A percentile compares a stretch with the other conserved stretches of the same genome.
Evolutionary conservation across 1,140 invertebrate genomes (phyloP).

Genomic region (Drosophila mojavensis): DNA sequence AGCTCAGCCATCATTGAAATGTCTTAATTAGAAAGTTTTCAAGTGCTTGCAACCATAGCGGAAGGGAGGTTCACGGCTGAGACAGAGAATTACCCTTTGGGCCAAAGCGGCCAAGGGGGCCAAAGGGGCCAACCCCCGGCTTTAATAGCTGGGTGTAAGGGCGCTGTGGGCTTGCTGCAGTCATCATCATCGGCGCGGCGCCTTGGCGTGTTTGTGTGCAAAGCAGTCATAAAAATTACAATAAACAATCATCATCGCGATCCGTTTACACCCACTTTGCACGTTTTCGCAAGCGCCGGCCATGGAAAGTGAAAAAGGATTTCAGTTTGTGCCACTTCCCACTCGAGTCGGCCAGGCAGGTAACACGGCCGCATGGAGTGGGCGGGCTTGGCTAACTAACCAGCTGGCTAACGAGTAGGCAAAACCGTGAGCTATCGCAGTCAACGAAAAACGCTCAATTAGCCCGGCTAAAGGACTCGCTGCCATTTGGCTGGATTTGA

Average conservation of each 20-base stretch:
- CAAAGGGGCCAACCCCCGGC: background rate
- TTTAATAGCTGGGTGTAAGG: background rate
- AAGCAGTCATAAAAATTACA: slow-evolving; percentile 82
- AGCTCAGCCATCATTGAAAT: slow-evolving; percentile 35
- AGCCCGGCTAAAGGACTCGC: slow-evolving; percentile 51
- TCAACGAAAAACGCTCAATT: slow-evolving; percentile 79
- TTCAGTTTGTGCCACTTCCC: slow-evolving; percentile 31
- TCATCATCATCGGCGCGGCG: slow-evolving; percentile 45
- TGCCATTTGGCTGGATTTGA: slow-evolving; percentile 31
- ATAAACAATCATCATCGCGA: slow-evolving; percentile 82
- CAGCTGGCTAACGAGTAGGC: slow-evolving; percentile 68
- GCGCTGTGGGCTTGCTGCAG: slow-evolving; percentile 41
- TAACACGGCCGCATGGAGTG: background rate
- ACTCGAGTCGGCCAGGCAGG: slow-evolving; percentile 14
- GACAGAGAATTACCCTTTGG: slow-evolving; percentile 26
- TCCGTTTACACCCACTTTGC: slow-evolving; percentile 82
- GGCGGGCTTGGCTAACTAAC: slow-evolving; percentile 46
- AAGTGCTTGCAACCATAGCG: slow-evolving; percentile 38
- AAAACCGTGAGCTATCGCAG: slow-evolving; percentile 62
- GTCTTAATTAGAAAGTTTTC: slow-evolving; percentile 76
- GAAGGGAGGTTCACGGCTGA: slow-evolving; percentile 6
- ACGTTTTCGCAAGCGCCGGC: slow-evolving; percentile 68
- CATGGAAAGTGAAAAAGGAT: slow-evolving; percentile 74
- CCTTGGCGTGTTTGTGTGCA: slow-evolving; percentile 80
- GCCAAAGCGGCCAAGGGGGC: background rate